Evolutionary conservation across 1,140 invertebrate genomes (phyloP), one percentile per base, ranked within the genome.

Genomic region (Sminthurides bifidus): DNA sequence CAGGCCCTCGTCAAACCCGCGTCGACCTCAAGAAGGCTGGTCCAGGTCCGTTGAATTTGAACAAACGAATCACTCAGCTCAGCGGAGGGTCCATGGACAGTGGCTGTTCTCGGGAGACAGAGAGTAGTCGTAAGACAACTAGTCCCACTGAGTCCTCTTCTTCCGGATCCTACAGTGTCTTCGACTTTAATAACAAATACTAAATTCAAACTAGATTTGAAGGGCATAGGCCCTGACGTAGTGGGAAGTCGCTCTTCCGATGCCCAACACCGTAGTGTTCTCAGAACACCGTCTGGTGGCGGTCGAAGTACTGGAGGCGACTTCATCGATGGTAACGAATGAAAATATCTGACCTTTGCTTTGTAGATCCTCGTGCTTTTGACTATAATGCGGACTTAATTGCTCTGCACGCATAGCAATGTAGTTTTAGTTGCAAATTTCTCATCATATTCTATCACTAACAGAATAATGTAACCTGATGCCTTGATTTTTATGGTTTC

Each of bases 141-240:
- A 85, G 69, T 85, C 85, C 67, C 82, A 87, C 70, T 82, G 85
- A 73, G 83, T 85, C 69, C 75, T 84, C 56, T 79, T 86, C 67
- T 80, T 81, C 65, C 23, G 55, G 55, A n/a, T 57, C 55, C n/a
- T 57, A 57, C 27, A 50, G 45, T 19, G 35, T 57, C 33, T 57
- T 57, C 17, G 55, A 57, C 15, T 57, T 49, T 33, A 51, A 52
- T 15, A 52, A 52, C 35, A 21, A 52, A 52, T 23, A 10, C 14
- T 6, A 54, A 43, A 35, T 24, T 33, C 21, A 54, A 54, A 40
- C 15, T 45, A 21, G 30, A 45, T 46, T 24, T 54, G n/a, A n/a
- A n/a, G n/a, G n/a, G 33, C 33, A n/a, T 35, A 35, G 10, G 10
- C 33, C n/a, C 33, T n/a, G n/a, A n/a, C 10, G n/a, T n/a, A 35